A percentile compares a stretch with the other conserved stretches of the same genome.
Evolutionary conservation across 2,797 vertebrate genomes (phyloP).

Genomic region (Etheostoma nigrum): DNA sequence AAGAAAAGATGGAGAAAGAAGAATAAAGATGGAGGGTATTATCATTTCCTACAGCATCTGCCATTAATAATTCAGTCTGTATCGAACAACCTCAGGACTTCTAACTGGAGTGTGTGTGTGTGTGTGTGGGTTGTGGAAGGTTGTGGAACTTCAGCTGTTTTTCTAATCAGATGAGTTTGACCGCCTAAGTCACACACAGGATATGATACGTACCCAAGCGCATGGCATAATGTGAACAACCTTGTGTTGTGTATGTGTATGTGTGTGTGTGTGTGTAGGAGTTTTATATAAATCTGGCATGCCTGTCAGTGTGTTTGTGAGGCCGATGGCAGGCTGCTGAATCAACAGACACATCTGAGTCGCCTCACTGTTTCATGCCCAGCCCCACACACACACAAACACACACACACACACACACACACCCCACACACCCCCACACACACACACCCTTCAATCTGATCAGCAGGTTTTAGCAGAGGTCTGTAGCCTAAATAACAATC

Average conservation of each 20-base stretch:
- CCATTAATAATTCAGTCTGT: conserved; percentile 62
- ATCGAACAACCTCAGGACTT: conserved; percentile 46
- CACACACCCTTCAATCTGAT: conserved; percentile 53
- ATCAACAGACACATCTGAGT: conserved; percentile 38
- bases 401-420: conserved; percentile 21
- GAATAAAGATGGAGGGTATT: conserved; percentile 8
- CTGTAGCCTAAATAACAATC: conserved; percentile 72
- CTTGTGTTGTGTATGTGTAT: conserved; percentile 42
- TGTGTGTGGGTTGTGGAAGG: conserved; percentile 20
- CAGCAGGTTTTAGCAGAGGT: conserved; percentile 31
- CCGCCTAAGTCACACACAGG: neutral
- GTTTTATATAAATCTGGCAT: conserved; percentile 59
- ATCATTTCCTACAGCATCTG: conserved; percentile 9
- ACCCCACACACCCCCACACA: too few species aligned
- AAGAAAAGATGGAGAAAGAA: conserved; percentile 13
- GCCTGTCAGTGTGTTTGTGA: conserved; percentile 51
- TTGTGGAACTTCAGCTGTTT: conserved; percentile 59
- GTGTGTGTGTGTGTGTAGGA: conserved; percentile 11
- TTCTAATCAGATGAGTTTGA: conserved; percentile 34
- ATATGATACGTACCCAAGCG: conserved; percentile 9
- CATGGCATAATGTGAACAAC: conserved; percentile 34
- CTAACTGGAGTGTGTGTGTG: conserved; percentile 18
- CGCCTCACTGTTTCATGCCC: conserved; percentile 31
- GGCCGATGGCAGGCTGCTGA: conserved; percentile 42
- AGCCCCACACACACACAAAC: conserved; percentile 22